These are phyloP conservation scores for Pelobates fuscus DNA, from an alignment of 2,113 vertebrate genomes.

Conservation along the genomic window DNA sequence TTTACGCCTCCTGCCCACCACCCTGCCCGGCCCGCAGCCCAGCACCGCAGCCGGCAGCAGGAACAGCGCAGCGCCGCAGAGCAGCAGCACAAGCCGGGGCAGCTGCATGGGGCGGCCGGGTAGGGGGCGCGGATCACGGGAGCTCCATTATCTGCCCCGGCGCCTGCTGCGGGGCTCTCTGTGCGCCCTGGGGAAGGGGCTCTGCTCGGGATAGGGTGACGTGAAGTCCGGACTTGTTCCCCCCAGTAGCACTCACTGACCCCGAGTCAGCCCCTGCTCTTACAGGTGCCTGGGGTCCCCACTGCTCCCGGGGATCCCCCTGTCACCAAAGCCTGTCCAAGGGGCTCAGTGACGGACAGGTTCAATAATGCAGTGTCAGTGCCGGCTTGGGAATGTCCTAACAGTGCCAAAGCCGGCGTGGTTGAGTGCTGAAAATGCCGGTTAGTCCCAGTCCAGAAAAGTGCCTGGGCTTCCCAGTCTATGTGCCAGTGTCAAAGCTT, in stretches of 20 bases:
- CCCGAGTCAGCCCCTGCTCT: too few relatives aligned
- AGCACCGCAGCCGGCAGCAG: slow-evolving; percentile 82
- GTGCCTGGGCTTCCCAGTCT: background rate
- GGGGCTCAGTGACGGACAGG: background rate
- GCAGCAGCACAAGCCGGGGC: slow-evolving; percentile 75
- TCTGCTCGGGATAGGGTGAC: slow-evolving; percentile 47
- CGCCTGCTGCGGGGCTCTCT: too few relatives aligned
- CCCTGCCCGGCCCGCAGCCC: slow-evolving; percentile 93
- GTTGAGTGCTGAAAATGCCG: background rate
- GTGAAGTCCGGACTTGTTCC: background rate
- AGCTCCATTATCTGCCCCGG: slow-evolving; percentile 48
- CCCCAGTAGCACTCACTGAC: too few relatives aligned
- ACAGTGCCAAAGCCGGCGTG: too few relatives aligned
- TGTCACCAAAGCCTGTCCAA: background rate
- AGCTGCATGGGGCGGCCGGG: slow-evolving; percentile 81
- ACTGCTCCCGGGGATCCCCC: background rate
- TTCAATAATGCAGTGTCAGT: background rate
- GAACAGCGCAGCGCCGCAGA: slow-evolving; percentile 67
- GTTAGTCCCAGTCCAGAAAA: background rate
- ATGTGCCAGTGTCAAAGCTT: too few relatives aligned
- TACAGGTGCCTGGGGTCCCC: background rate
- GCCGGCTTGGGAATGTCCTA: background rate
- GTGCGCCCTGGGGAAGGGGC: too few relatives aligned
- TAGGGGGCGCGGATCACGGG: slow-evolving; percentile 63
- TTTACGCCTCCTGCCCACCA: slow-evolving; percentile 89